A percentile compares a stretch with the other conserved stretches of the same genome.
These are phyloP conservation scores for Homalodisca vitripennis DNA, from an alignment of 1,140 invertebrate genomes.

Conservation along the genomic window DNA sequence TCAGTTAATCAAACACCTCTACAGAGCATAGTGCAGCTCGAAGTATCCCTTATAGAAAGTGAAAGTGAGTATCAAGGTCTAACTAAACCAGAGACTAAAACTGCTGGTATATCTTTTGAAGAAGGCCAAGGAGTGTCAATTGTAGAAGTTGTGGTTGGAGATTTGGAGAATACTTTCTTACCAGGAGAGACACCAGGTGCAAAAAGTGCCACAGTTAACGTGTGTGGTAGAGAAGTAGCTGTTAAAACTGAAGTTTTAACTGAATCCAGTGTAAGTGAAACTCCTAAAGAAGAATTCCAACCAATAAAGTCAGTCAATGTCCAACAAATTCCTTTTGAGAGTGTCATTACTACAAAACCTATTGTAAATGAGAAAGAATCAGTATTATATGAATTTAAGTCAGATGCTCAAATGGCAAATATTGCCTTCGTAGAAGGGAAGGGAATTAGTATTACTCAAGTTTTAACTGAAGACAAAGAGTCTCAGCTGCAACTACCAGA, in stretches of 20 bases:
- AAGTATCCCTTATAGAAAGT: constrained; percentile 38
- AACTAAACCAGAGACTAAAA: constrained; percentile 43
- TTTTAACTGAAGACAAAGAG: constrained; percentile 48
- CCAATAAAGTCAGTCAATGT: constrained; percentile 32
- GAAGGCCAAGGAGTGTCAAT: constrained; percentile 50
- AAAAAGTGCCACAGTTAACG: constrained; percentile 34
- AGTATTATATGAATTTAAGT: constrained; percentile 30
- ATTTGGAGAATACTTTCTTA: constrained; percentile 42
- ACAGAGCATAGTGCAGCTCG: constrained; percentile 38
- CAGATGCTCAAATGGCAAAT: constrained; percentile 41
- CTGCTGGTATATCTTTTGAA: constrained; percentile 49
- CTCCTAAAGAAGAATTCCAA: constrained; percentile 19
- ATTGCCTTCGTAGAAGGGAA: constrained; percentile 43
- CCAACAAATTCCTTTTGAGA: constrained; percentile 48
- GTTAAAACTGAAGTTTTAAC: constrained; percentile 44
- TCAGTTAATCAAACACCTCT: constrained; percentile 35
- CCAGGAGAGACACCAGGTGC: constrained; percentile 30
- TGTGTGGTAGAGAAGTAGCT: constrained; percentile 34
- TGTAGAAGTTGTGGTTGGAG: constrained; percentile 50
- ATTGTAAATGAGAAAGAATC: constrained; percentile 49
- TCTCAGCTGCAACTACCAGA: constrained; percentile 38
- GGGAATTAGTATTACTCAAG: constrained; percentile 39
- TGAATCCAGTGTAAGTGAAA: constrained; percentile 28
- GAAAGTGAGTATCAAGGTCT: constrained; percentile 43
- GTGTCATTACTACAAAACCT: constrained; percentile 49